These are phyloP conservation scores for Ichneumon xanthorius DNA, from an alignment of 2,888 invertebrate genomes.

Conservation along the genomic window DNA sequence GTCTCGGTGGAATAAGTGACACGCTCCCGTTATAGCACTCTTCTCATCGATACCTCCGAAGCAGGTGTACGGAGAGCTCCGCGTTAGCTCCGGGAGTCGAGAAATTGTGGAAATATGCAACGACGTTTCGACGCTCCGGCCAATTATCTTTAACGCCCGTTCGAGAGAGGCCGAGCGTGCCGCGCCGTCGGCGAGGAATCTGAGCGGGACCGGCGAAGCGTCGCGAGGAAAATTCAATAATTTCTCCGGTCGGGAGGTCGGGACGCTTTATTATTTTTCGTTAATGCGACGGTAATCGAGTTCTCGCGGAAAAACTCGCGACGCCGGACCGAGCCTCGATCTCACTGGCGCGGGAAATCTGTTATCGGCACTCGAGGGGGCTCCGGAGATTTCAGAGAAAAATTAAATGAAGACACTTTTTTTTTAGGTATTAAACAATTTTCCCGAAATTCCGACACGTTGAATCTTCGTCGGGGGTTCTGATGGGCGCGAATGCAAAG, in stretches of 20 bases:
- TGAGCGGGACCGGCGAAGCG: background rate
- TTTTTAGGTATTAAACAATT: too few relatives aligned
- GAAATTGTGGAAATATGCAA: background rate
- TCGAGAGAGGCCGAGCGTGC: background rate
- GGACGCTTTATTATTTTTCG: background rate
- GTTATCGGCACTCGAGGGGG: background rate
- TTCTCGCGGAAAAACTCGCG: background rate
- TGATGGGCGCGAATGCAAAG: background rate
- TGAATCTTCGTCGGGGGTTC: too few relatives aligned
- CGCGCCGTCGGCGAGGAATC: background rate
- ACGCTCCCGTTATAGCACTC: slow-evolving; percentile 25
- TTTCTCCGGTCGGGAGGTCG: background rate
- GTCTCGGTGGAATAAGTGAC: slow-evolving; percentile 25
- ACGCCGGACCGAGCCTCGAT: background rate
- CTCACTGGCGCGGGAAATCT: background rate
- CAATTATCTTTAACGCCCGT: slow-evolving; percentile 28
- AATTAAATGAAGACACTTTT: background rate
- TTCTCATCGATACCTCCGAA: slow-evolving; percentile 28
- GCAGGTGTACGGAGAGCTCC: background rate
- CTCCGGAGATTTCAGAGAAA: too few relatives aligned
- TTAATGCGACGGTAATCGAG: background rate
- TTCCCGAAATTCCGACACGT: too few relatives aligned
- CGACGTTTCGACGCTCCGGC: slow-evolving; percentile 16
- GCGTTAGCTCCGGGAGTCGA: background rate
- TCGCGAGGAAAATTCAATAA: background rate